Percentiles rank a stretch among this genome's conserved stretches.
These are phyloP conservation scores for Anguilla marmorata DNA, from an alignment of 2,797 vertebrate species.

Conservation along the genomic window DNA sequence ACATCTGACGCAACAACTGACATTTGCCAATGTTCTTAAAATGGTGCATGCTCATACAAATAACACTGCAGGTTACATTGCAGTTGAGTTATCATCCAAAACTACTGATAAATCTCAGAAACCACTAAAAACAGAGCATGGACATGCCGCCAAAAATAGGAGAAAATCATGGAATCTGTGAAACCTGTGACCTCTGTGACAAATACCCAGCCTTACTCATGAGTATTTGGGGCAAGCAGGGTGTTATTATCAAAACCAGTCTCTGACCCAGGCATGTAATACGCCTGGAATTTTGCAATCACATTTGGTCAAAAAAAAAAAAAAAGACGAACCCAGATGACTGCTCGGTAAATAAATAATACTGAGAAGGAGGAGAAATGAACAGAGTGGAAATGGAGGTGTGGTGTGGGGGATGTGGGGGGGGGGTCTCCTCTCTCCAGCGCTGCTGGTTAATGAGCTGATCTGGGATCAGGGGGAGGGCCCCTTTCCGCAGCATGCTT, in stretches of 20 bases:
- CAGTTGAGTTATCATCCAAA: too few relatives aligned
- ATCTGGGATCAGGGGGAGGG: conserved; percentile 64
- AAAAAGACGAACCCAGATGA: not conserved
- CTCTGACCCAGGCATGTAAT: not conserved
- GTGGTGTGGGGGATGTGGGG: not conserved
- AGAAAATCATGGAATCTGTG: too few relatives aligned
- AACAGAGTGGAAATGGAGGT: not conserved
- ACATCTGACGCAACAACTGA: too few relatives aligned
- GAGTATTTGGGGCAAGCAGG: not conserved
- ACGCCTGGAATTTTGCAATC: not conserved
- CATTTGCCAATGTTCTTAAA: too few relatives aligned
- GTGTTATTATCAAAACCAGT: not conserved
- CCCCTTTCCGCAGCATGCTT: conserved; percentile 48
- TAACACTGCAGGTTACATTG: too few relatives aligned
- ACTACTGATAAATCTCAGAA: too few relatives aligned
- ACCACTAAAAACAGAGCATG: too few relatives aligned
- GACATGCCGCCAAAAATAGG: too few relatives aligned
- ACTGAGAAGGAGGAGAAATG: not conserved
- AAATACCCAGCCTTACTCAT: too few relatives aligned
- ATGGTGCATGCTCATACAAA: too few relatives aligned
- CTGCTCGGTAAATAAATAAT: not conserved
- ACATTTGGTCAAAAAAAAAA: not conserved
- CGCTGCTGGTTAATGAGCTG: conserved; percentile 75
- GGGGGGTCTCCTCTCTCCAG: conserved; percentile 38
- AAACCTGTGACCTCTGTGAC: too few relatives aligned